phyloP scores from a whole-genome alignment of 2,113 vertebrate species.

The Pelecanoides urinatrix region DNA sequence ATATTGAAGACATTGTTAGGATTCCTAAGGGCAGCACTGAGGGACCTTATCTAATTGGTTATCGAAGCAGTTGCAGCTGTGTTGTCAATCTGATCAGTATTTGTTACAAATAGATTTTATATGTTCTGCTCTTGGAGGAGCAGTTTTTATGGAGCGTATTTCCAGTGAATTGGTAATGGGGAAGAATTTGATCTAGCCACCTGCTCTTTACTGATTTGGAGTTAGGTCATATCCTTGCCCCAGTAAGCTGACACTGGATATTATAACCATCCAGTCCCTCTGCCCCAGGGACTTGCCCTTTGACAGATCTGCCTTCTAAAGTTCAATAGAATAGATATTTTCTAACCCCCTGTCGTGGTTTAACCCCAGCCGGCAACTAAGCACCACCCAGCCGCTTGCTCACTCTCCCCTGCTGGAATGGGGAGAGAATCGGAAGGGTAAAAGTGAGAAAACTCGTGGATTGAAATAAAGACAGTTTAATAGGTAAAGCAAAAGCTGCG shows the following conservation, averaged over 20 bases:
- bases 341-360: not conserved
- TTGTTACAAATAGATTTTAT: constrained; percentile 5
- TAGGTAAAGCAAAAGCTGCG: no score
- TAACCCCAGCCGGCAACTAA: no score
- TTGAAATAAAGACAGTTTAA: no score
- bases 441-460: no score
- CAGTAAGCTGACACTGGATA: constrained; percentile 29
- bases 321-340: constrained; percentile 55
- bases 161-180: not conserved
- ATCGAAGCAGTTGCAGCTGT: not conserved
- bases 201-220: constrained; percentile 8
- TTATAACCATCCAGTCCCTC: constrained; percentile 36
- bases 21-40: not conserved
- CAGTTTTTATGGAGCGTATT: constrained; percentile 12
- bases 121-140: not conserved
- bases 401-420: no score
- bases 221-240: constrained; percentile 43
- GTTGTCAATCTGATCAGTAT: not conserved
- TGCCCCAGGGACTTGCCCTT: constrained; percentile 31
- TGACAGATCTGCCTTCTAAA: constrained; percentile 41
- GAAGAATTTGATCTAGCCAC: constrained; percentile 33
- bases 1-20: not conserved
- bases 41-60: not conserved
- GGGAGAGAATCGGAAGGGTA: no score
- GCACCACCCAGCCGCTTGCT: no score